Conservation (phyloP, 2,888 invertebrate genomes). For the Brachycybe producta region DNA sequence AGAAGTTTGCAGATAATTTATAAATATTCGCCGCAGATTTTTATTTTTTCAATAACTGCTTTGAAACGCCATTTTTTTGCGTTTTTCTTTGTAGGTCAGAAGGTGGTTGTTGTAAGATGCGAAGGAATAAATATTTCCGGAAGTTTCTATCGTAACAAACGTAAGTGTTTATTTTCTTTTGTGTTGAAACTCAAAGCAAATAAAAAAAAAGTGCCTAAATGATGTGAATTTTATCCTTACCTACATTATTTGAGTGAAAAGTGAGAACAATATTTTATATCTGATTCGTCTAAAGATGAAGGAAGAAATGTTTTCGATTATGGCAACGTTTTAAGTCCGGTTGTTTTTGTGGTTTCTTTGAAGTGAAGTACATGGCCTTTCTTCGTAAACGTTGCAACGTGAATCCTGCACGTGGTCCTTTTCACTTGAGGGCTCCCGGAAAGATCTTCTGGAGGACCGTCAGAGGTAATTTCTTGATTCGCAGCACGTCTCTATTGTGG, state of each 20-base stretch:
- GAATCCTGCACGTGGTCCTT: constrained; percentile 95
- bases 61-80: no score
- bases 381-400: constrained; percentile 95
- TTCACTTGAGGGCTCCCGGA: constrained; percentile 94
- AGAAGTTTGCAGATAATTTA: no score
- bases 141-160: constrained; percentile 72
- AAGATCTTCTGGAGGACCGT: constrained; percentile 96
- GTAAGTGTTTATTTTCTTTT: no score
- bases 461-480: constrained; percentile 52
- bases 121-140: constrained; percentile 96
- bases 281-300: constrained; percentile 20
- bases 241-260: constrained; percentile 25
- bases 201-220: constrained; percentile 10
- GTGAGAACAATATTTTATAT: constrained; percentile 15
- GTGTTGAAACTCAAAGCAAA: no score
- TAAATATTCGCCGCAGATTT: no score
- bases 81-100: constrained; percentile 49
- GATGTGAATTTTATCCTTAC: constrained; percentile 26
- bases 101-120: constrained; percentile 79
- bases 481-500: background rate
- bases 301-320: no score
- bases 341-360: constrained; percentile 20
- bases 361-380: constrained; percentile 89
- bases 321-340: background rate
- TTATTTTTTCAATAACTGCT: constrained; percentile 5